Base-by-base conservation (phyloP, 2,797 vertebrate species). In the Acridotheres tristis region DNA sequence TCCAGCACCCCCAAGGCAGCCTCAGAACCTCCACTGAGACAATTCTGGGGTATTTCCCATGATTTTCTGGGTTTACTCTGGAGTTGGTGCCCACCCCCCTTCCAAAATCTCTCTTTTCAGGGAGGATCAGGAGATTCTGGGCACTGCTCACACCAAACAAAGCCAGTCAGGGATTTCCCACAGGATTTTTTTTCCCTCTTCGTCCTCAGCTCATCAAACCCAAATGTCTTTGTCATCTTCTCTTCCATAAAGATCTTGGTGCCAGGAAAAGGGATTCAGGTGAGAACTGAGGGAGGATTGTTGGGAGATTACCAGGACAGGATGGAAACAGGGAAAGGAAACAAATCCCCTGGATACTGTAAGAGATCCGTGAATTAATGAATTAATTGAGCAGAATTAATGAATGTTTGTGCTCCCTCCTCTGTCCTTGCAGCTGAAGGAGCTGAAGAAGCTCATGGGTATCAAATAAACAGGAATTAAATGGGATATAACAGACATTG, bases 11-110 rank as follows among this genome's bases (percentile, higher is more conserved):
- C 45, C 43, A 32, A 6, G 42, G n/a, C 75, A 78, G 22, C n/a
- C n/a, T 14, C 62, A 47, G 40, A 54, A 15, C 48, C 57, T 38
- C 57, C 48, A 13, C 48, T 54, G 58, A 72, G 16, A 30, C 16
- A 2, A 0, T 42, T 74, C 13, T 29, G 25, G 10, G 67, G 25
- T 16, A 12, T 32, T 93, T 53, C 22, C 7, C 11, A 2, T 5
- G 0, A 7, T 38, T 36, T 80, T 43, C 42, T 57, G 38, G 2
- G 4, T 32, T 72, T 55, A 2, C 16, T 59, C 65, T 29, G 29
- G 8, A 10, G 13, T 45, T 36, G 7, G 5, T 47, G n/a, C 10
- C 5, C 7, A 25, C 11, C 1, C 1, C 7, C 1, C 21, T 62
- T 62, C 57, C 47, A 42, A 47, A 75, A 29, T 20, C 42, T 9